Conservation (phyloP, 2,797 vertebrate genomes). For the Hephaestus fuliginosus region DNA sequence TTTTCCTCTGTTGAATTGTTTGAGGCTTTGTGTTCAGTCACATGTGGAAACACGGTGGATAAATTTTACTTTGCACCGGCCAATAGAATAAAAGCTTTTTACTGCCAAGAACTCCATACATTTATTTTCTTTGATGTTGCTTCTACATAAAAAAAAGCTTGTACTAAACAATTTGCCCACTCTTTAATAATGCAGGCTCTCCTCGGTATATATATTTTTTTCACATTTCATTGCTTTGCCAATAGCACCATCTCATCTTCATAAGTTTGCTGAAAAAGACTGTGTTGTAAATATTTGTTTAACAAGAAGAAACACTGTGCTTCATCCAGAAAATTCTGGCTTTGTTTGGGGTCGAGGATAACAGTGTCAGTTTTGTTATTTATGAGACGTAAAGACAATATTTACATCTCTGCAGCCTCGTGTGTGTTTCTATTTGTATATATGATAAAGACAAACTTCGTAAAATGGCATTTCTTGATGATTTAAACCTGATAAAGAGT, state of each 20-base stretch:
- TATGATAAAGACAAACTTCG: neutral
- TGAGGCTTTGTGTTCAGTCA: neutral
- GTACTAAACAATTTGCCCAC: slow-evolving; percentile 25
- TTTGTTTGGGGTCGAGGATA: slow-evolving; percentile 9
- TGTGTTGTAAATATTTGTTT: slow-evolving; percentile 32
- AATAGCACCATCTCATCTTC: neutral
- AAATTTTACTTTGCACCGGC: slow-evolving; percentile 6
- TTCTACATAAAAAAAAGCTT: neutral
- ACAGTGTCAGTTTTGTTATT: slow-evolving; percentile 7
- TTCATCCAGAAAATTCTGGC: slow-evolving; percentile 14
- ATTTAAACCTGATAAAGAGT: neutral
- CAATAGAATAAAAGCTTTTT: neutral
- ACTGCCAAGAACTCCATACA: neutral
- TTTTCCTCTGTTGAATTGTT: neutral
- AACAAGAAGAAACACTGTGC: slow-evolving; percentile 10
- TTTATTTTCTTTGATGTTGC: slow-evolving; percentile 24
- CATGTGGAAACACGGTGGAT: neutral
- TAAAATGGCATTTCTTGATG: neutral
- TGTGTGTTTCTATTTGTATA: neutral
- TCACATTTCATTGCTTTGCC: slow-evolving; percentile 12
- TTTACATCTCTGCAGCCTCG: neutral
- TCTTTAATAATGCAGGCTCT: slow-evolving; percentile 2
- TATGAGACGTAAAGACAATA: neutral
- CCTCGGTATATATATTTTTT: neutral
- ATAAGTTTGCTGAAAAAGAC: slow-evolving; percentile 11